Conservation (phyloP, 2,888 invertebrate species). For the Chaetogeoica ovagalla region DNA sequence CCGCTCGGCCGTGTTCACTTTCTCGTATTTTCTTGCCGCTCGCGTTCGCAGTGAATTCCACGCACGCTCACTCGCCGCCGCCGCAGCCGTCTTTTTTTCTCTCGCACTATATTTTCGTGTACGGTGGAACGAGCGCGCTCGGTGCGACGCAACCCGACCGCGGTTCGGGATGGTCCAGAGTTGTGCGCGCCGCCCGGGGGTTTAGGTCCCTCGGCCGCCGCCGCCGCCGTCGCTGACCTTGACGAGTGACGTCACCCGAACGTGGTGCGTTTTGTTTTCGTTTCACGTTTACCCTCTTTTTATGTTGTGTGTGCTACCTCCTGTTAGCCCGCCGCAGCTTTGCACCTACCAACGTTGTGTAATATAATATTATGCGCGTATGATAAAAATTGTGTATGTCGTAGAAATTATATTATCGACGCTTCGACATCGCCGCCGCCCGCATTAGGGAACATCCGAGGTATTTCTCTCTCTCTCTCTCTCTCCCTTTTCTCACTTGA, state of each 20-base stretch:
- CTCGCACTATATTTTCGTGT: background rate
- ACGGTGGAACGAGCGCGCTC: background rate
- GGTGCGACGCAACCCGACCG: slow-evolving; percentile 30
- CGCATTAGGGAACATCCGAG: too few species aligned
- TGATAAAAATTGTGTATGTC: too few species aligned
- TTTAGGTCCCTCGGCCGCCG: background rate
- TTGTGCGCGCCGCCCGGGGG: background rate
- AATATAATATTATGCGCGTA: too few species aligned
- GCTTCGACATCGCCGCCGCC: too few species aligned
- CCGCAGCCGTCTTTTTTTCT: background rate
- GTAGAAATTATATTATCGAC: too few species aligned
- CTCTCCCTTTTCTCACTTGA: too few species aligned
- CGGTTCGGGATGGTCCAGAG: slow-evolving; percentile 32
- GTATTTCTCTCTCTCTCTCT: too few species aligned
- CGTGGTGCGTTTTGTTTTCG: slow-evolving; percentile 31
- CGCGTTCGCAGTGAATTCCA: background rate
- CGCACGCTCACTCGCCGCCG: too few species aligned
- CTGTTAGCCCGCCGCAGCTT: too few species aligned
- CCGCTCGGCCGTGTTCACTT: background rate
- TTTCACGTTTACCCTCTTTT: slow-evolving; percentile 9
- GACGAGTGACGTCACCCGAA: slow-evolving; percentile 34
- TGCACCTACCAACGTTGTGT: background rate
- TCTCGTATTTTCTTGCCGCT: background rate
- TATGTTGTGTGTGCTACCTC: background rate
- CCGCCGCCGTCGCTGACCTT: slow-evolving; percentile 24